A percentile compares a stretch with the other conserved stretches of the same genome.
Evolutionary conservation across 1,140 invertebrate genomes (phyloP).

Genomic region (Meloidogyne hapla): DNA sequence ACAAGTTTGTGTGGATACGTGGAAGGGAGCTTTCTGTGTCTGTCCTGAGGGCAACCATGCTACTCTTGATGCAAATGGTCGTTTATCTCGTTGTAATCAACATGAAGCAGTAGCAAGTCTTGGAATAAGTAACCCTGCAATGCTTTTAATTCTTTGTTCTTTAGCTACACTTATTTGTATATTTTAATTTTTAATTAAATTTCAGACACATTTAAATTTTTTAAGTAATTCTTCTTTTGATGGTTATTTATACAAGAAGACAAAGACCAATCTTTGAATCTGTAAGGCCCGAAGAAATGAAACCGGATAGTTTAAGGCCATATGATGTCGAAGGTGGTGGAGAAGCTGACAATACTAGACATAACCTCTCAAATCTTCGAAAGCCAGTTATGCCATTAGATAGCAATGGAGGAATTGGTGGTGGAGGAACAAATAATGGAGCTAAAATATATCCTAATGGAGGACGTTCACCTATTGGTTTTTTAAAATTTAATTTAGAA

Average conservation of each 20-base stretch:
- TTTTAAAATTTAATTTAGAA: background rate
- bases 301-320: slow-evolving; percentile 56
- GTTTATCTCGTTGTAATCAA: slow-evolving; percentile 55
- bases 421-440: slow-evolving; percentile 30
- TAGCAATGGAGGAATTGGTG: slow-evolving; percentile 36
- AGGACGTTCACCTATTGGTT: slow-evolving; percentile 15
- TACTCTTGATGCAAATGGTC: slow-evolving; percentile 51
- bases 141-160: slow-evolving; percentile 52
- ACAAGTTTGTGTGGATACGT: slow-evolving; percentile 56
- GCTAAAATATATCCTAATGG: slow-evolving; percentile 50
- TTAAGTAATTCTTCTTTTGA: slow-evolving; percentile 52
- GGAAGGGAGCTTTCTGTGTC: slow-evolving; percentile 64
- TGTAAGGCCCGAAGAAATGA: slow-evolving; percentile 61
- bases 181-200: background rate
- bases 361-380: slow-evolving; percentile 57
- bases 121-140: slow-evolving; percentile 53
- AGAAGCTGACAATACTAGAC: slow-evolving; percentile 60
- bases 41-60: slow-evolving; percentile 50
- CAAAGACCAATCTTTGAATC: slow-evolving; percentile 49
- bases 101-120: slow-evolving; percentile 50
- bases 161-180: slow-evolving; percentile 49
- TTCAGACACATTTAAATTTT: background rate
- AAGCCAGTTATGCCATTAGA: slow-evolving; percentile 62
- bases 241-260: slow-evolving; percentile 49
- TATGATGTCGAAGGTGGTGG: slow-evolving; percentile 63